Evolutionary conservation across 1,140 invertebrate species (phyloP).

Genomic region (Rhopalosiphum padi): DNA sequence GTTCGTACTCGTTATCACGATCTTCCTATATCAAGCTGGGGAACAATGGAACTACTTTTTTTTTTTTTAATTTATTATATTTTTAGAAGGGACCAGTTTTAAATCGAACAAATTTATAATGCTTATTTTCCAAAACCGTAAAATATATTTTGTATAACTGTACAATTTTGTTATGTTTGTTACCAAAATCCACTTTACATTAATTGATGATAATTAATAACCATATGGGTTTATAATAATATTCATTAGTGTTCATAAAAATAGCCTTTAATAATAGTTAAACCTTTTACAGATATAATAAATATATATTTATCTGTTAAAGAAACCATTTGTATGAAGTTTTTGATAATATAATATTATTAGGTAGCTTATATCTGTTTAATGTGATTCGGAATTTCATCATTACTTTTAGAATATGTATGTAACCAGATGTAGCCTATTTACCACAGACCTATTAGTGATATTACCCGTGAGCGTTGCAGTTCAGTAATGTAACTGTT

Average conservation of each 20-base stretch:
- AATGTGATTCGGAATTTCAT: neutral
- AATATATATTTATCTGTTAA: neutral
- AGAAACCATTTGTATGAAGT: neutral
- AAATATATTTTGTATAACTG: neutral
- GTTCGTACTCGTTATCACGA: neutral
- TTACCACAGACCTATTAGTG: neutral
- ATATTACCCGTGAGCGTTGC: neutral
- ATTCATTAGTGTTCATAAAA: too few species aligned
- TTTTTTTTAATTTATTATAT: neutral
- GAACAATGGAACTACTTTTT: neutral
- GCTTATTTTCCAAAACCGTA: neutral
- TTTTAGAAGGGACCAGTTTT: neutral
- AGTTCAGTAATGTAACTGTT: neutral
- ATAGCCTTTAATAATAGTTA: neutral
- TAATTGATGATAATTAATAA: neutral
- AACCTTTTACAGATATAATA: neutral
- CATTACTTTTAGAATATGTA: neutral
- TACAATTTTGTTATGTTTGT: neutral
- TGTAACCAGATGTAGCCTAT: neutral
- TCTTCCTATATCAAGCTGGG: neutral
- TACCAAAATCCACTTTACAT: neutral
- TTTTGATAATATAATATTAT: neutral
- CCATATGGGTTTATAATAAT: too few species aligned
- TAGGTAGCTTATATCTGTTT: neutral
- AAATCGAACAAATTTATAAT: neutral